phyloP scores from a whole-genome alignment of 1,140 invertebrate species.

The Arion vulgaris region DNA sequence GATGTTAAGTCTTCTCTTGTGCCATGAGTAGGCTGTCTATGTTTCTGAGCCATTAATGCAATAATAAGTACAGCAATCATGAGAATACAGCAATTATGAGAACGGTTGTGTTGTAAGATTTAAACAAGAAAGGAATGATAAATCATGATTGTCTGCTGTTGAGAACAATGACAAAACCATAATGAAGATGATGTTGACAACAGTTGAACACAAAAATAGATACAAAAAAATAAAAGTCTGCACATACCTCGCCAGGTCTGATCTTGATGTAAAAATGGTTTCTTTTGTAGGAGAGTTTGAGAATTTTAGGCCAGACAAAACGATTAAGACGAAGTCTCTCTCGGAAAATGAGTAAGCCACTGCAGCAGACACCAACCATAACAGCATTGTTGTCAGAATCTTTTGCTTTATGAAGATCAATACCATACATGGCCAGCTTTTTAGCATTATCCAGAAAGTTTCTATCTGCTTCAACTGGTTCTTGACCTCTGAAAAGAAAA shows the following conservation, averaged over 20 bases:
- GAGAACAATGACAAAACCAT: too few relatives aligned
- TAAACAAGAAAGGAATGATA: too few relatives aligned
- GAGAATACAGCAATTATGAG: too few relatives aligned
- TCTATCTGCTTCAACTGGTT: slow-evolving; percentile 94
- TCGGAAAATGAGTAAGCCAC: slow-evolving; percentile 93
- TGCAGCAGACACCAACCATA: slow-evolving; percentile 96
- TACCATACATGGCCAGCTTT: slow-evolving; percentile 98
- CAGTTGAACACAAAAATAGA: too few relatives aligned
- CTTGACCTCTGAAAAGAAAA: slow-evolving; percentile 83
- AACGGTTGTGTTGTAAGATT: too few relatives aligned
- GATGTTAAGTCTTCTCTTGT: too few relatives aligned
- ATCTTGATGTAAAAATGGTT: slow-evolving; percentile 99
- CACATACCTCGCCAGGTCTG: slow-evolving; percentile 86
- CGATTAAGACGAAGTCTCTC: slow-evolving; percentile 96
- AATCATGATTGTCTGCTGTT: too few relatives aligned
- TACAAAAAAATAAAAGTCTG: too few relatives aligned
- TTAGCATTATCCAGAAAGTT: slow-evolving; percentile 98
- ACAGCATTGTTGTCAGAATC: slow-evolving; percentile 97
- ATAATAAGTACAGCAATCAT: too few relatives aligned
- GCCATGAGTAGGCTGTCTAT: too few relatives aligned
- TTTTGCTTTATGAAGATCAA: slow-evolving; percentile 95
- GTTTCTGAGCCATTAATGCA: too few relatives aligned
- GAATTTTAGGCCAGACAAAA: slow-evolving; percentile 99
- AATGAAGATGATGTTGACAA: too few relatives aligned
- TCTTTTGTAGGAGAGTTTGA: slow-evolving; percentile 98